Percentiles rank a stretch among this genome's conserved stretches.
phyloP scores from a whole-genome alignment of 1,140 invertebrate genomes.

The Meloidogyne floridensis region DNA sequence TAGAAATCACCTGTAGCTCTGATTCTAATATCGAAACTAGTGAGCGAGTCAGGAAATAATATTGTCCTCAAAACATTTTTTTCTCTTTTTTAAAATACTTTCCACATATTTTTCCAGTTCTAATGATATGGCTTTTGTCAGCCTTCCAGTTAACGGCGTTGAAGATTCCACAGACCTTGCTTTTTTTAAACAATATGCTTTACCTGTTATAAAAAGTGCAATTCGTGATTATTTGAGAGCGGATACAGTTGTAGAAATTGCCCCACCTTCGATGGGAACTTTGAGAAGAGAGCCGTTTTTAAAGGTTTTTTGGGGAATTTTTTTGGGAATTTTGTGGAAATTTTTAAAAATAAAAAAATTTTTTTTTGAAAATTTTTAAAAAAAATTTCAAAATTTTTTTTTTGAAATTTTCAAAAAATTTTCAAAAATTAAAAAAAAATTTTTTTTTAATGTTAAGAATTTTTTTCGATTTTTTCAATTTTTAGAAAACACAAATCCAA shows the following conservation, averaged over 20 bases:
- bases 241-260: conserved; percentile 60
- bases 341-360: too few species aligned
- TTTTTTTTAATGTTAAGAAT: too few species aligned
- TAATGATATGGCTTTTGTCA: conserved; percentile 47
- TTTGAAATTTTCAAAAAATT: too few species aligned
- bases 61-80: too few species aligned
- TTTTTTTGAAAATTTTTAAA: too few species aligned
- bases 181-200: conserved; percentile 79
- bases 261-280: conserved; percentile 30
- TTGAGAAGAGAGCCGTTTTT: conserved; percentile 22
- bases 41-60: too few species aligned
- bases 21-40: too few species aligned
- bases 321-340: neutral
- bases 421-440: too few species aligned
- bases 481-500: conserved; percentile 48
- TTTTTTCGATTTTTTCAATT: conserved; percentile 15
- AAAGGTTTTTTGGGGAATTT: conserved; percentile 6
- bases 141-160: conserved; percentile 45
- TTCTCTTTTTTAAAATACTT: too few species aligned
- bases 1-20: too few species aligned
- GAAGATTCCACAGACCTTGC: conserved; percentile 62
- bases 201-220: conserved; percentile 70
- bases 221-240: conserved; percentile 67
- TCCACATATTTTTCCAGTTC: conserved; percentile 18
- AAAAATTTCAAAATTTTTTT: too few species aligned